Base-by-base conservation (phyloP, 2,113 vertebrate species). In the Junco hyemalis region DNA sequence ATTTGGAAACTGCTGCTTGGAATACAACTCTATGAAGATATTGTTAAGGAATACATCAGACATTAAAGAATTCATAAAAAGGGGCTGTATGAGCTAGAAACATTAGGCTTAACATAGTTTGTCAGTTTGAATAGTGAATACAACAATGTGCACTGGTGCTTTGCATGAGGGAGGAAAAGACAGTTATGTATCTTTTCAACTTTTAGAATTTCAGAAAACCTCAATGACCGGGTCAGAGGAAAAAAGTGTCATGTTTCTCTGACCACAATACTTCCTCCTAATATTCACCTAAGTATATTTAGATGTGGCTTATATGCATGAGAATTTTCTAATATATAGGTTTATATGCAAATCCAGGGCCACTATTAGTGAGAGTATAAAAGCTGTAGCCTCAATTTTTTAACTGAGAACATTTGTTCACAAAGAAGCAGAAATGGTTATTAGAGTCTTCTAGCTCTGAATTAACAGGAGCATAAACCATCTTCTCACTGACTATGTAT, bases 121-220 rank as follows among this genome's bases (percentile, higher is more conserved):
- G 31, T 38, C 72, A 45, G 42, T 35, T 57, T 73, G 68, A 86
- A 78, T 8, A 59, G 11, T 35, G 35, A 91, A 66, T 22, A 12
- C 1, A 84, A 33, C 29, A 42, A 47, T 24, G 38, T 9, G 19
- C 57, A 60, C 21, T 59, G 51, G 64, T 48, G 29, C 14, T 87
- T 72, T 64, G 50, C 22, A 57, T 1, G 50, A 35, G 7, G 14
- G 22, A 86, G 15, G 57, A 83, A 65, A 63, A 80, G 29, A 38
- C 29, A 81, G 28, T 19, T 59, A 56, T 0, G 0, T 24, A 59
- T 10, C n/a, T 60, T 56, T n/a, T 68, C 23, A 68, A 66, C 29
- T 64, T 78, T 8, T 6, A 91, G 25, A 89, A 71, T 50, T 89
- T 78, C 88, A 68, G 53, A 91, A 94, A 89, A 79, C 23, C 40